Evolutionary conservation across 2,113 vertebrate species (phyloP).

Genomic region (Strigops habroptila): DNA sequence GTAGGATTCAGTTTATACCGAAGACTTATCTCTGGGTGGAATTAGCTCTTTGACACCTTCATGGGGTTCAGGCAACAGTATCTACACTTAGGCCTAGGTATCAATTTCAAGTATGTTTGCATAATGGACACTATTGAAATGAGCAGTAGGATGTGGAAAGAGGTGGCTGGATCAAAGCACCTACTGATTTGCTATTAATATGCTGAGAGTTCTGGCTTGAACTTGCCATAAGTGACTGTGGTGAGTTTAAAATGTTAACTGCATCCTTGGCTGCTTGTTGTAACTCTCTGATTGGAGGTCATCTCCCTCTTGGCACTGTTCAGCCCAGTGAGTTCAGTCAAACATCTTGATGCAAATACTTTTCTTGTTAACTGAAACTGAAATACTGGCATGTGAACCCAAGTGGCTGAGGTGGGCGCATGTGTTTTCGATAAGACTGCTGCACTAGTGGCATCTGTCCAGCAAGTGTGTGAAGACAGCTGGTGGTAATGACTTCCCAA

Average conservation of each 20-base stretch:
- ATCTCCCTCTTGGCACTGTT: background rate
- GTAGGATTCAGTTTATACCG: background rate
- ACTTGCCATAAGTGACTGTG: background rate
- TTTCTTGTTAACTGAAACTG: background rate
- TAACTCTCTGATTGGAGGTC: background rate
- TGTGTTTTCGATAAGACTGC: background rate
- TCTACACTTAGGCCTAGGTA: background rate
- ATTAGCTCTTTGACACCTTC: background rate
- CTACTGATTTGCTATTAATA: background rate
- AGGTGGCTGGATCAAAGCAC: background rate
- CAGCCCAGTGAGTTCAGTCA: background rate
- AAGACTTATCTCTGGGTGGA: background rate
- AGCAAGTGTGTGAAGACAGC: background rate
- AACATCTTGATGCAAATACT: background rate
- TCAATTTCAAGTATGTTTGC: background rate
- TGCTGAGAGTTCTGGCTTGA: background rate
- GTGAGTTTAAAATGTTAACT: background rate
- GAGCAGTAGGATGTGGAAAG: background rate
- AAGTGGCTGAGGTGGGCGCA: background rate
- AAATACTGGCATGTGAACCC: background rate
- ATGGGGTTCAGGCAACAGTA: background rate
- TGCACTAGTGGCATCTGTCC: rapidly evolving
- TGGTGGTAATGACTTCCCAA: background rate
- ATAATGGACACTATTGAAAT: background rate
- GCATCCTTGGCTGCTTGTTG: background rate